phyloP scores from a whole-genome alignment of 2,888 invertebrate species.

The Opisthograptis luteolata region DNA sequence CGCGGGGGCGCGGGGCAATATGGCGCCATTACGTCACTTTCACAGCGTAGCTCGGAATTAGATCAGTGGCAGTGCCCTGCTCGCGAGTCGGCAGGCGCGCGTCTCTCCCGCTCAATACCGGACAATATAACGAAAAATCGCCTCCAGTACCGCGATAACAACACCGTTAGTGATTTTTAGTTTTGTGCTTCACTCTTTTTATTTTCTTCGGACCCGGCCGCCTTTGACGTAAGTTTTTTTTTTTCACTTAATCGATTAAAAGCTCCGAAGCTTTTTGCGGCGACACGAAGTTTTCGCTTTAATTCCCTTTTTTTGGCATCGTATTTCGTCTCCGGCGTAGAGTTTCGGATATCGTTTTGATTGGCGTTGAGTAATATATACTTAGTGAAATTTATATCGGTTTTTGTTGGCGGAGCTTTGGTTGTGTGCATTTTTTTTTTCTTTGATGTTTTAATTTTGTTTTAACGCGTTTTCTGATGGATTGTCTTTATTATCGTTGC shows the following conservation, averaged over 20 bases:
- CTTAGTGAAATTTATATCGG: conserved; percentile 36
- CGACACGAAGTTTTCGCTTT: conserved; percentile 50
- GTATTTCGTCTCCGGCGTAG: conserved; percentile 45
- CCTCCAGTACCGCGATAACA: conserved; percentile 23
- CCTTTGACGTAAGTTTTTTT: conserved; percentile 59
- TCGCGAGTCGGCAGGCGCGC: conserved; percentile 55
- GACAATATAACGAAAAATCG: conserved; percentile 33
- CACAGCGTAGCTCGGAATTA: conserved; percentile 77
- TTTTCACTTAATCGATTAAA: conserved; percentile 52
- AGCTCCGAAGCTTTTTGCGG: conserved; percentile 57
- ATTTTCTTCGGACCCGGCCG: conserved; percentile 45
- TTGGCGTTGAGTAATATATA: conserved; percentile 28
- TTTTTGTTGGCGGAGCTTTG: conserved; percentile 21
- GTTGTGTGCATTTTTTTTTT: conserved; percentile 7
- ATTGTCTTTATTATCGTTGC: neutral
- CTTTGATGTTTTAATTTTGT: conserved; percentile 4
- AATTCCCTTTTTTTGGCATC: conserved; percentile 46
- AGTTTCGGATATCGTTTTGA: conserved; percentile 39
- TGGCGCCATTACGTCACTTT: conserved; percentile 81
- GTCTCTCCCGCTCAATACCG: conserved; percentile 36
- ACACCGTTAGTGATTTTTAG: conserved; percentile 23
- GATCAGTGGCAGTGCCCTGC: conserved; percentile 80
- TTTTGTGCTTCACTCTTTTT: conserved; percentile 45
- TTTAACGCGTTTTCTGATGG: neutral
- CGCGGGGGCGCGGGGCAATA: conserved; percentile 57